A percentile compares a stretch with the other conserved stretches of the same genome.
Evolutionary conservation across 1,140 invertebrate genomes (phyloP).

Genomic region (Tyrophagus putrescentiae): DNA sequence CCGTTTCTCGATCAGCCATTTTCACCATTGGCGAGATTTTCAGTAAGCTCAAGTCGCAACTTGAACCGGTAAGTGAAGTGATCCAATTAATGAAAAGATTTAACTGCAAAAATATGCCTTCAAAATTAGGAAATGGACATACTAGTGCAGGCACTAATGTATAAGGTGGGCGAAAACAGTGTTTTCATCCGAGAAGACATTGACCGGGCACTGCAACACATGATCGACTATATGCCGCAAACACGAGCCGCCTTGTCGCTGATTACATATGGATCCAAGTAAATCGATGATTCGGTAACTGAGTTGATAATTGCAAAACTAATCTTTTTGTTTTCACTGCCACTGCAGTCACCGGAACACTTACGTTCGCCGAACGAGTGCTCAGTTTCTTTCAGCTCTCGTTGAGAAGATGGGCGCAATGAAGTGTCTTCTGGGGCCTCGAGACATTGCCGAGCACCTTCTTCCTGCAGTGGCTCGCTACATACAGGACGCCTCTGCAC

Average conservation of each 20-base stretch:
- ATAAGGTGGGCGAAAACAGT: conserved; percentile 79
- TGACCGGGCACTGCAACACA: conserved; percentile 56
- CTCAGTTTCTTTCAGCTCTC: conserved; percentile 53
- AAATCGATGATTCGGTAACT: conserved; percentile 31
- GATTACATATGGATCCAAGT: conserved; percentile 47
- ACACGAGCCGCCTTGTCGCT: conserved; percentile 43
- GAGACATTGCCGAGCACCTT: conserved; percentile 62
- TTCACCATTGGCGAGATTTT: conserved; percentile 61
- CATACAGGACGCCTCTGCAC: conserved; percentile 64
- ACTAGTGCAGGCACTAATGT: conserved; percentile 56
- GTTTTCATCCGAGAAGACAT: conserved; percentile 75
- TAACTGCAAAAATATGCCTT: conserved; percentile 9
- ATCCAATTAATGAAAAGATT: background rate
- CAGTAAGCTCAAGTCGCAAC: conserved; percentile 43
- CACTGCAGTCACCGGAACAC: conserved; percentile 62
- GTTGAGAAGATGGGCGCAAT: conserved; percentile 54
- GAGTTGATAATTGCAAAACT: background rate
- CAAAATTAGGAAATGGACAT: conserved; percentile 61
- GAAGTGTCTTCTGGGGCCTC: conserved; percentile 48
- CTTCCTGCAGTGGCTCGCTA: conserved; percentile 62
- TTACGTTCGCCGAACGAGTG: conserved; percentile 58
- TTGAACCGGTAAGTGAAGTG: conserved; percentile 51
- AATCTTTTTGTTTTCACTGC: conserved; percentile 1
- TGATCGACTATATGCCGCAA: conserved; percentile 53
- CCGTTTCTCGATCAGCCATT: conserved; percentile 71